Conservation (phyloP, 2,113 vertebrate genomes). For the Lycaon pictus region DNA sequence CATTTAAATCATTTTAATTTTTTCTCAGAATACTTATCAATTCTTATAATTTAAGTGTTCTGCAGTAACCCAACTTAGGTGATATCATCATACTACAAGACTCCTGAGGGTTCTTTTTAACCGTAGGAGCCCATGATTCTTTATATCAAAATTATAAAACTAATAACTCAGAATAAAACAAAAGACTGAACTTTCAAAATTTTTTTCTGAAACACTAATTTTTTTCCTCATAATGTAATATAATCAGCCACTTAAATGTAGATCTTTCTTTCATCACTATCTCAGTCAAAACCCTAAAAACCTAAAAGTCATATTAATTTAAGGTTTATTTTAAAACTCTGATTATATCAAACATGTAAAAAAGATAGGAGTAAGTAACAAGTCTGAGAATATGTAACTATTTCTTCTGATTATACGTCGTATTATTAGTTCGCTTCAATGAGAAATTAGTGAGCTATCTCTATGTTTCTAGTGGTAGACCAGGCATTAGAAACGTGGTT, state of each 20-base stretch:
- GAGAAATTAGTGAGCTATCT: background rate
- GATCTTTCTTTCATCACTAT: background rate
- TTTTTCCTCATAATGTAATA: background rate
- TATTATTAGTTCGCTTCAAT: background rate
- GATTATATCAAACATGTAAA: background rate
- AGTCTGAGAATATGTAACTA: background rate
- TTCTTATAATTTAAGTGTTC: background rate
- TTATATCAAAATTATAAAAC: conserved; percentile 20
- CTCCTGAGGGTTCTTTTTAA: background rate
- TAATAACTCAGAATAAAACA: background rate
- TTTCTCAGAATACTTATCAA: background rate
- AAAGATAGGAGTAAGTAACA: background rate
- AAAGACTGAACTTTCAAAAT: background rate
- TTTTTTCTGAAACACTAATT: background rate
- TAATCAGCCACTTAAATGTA: background rate
- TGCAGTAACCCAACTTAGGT: background rate
- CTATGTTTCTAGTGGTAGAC: background rate
- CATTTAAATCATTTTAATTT: background rate
- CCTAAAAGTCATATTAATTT: background rate
- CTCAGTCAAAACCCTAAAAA: background rate
- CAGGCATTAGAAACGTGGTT: background rate
- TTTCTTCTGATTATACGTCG: background rate
- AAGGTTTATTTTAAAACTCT: background rate
- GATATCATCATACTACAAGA: background rate
- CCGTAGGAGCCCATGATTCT: background rate